phyloP scores from a whole-genome alignment of 2,797 vertebrate genomes.

The Oryzias sinensis region DNA sequence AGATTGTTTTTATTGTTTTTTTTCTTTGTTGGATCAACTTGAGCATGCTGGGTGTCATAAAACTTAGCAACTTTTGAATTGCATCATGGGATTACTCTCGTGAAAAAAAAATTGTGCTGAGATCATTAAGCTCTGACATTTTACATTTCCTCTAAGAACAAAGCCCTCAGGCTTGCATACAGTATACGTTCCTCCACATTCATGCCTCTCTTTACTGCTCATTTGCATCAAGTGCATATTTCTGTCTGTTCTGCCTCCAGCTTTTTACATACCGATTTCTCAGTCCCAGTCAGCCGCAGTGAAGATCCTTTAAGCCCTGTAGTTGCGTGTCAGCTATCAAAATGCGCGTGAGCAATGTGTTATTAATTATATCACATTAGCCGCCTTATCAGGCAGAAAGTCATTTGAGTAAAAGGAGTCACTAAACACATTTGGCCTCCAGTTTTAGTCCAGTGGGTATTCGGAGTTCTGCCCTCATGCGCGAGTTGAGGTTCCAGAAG shows the following conservation, averaged over 20 bases:
- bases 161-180: conserved; percentile 31
- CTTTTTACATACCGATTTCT: conserved; percentile 24
- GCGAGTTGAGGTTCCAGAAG: conserved; percentile 6
- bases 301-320: conserved; percentile 43
- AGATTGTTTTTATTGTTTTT: background rate
- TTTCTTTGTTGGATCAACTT: background rate
- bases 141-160: conserved; percentile 41
- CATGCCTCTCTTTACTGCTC: conserved; percentile 22
- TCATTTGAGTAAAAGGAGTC: conserved; percentile 60
- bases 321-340: conserved; percentile 61
- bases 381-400: conserved; percentile 67
- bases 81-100: conserved; percentile 9
- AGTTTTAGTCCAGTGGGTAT: conserved; percentile 48
- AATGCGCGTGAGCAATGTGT: conserved; percentile 50
- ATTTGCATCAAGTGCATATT: conserved; percentile 45
- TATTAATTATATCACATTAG: conserved; percentile 71
- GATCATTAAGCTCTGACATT: conserved; percentile 24
- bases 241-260: conserved; percentile 22
- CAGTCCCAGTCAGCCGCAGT: conserved; percentile 12
- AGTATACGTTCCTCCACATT: conserved; percentile 21
- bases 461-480: conserved; percentile 31
- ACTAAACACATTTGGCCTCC: conserved; percentile 64
- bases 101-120: conserved; percentile 13
- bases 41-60: background rate
- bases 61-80: background rate